Conservation (phyloP, 92 coral and sea anemone genomes). For the Actinostola sp. region DNA sequence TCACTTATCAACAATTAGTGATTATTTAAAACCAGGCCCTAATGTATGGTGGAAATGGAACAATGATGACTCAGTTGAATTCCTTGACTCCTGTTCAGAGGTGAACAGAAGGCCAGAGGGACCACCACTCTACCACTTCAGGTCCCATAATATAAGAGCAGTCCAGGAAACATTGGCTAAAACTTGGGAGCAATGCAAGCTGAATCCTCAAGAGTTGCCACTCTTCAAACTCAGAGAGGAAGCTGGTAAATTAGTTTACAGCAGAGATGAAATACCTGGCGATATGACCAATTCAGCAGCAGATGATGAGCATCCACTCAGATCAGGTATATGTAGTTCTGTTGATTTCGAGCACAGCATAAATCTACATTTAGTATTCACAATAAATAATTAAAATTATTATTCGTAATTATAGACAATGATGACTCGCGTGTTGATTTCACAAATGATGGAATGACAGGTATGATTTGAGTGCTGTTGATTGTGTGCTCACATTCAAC, state of each 20-base stretch:
- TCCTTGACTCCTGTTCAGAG: slow-evolving; percentile 30
- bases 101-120: slow-evolving; percentile 8
- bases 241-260: slow-evolving; percentile 21
- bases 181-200: slow-evolving; percentile 7
- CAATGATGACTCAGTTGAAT: slow-evolving; percentile 45
- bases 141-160: neutral
- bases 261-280: slow-evolving; percentile 2
- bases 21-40: slow-evolving; percentile 18
- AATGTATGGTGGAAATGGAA: slow-evolving; percentile 42
- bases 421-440: too few species aligned
- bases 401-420: too few species aligned
- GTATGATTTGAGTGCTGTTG: too few species aligned
- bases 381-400: too few species aligned
- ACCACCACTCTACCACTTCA: slow-evolving; percentile 14
- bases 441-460: too few species aligned
- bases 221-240: slow-evolving; percentile 25
- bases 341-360: too few species aligned
- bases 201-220: slow-evolving; percentile 15
- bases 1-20: slow-evolving; percentile 32
- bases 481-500: too few species aligned
- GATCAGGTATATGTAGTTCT: too few species aligned
- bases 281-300: neutral
- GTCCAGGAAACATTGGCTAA: slow-evolving; percentile 4
- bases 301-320: neutral
- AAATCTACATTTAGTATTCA: too few species aligned